phyloP scores from a whole-genome alignment of 2,888 invertebrate genomes.

The Polylopha cassiicola region DNA sequence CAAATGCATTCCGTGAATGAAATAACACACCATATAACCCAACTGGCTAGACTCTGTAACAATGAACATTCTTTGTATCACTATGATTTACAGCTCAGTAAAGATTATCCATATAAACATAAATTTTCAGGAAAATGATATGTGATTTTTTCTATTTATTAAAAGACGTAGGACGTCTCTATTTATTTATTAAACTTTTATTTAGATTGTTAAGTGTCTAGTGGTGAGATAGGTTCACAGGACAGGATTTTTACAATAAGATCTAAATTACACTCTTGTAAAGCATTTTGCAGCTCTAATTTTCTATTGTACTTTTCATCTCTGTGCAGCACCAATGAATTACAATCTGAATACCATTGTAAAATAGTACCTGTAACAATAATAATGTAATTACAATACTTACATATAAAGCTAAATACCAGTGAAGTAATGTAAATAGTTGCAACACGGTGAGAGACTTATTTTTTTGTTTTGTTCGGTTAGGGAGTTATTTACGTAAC shows the following conservation, averaged over 20 bases:
- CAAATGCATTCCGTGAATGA: conserved; percentile 42
- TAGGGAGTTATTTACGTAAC: too few relatives aligned
- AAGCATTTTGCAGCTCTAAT: conserved; percentile 36
- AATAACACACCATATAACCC: conserved; percentile 36
- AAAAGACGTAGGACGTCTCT: conserved; percentile 3
- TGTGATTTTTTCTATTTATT: background rate
- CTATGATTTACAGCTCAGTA: conserved; percentile 37
- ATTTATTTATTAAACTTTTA: background rate
- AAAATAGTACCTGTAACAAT: conserved; percentile 48
- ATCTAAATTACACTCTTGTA: conserved; percentile 42
- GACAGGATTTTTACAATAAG: conserved; percentile 41
- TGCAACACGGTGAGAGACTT: too few relatives aligned
- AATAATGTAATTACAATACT: too few relatives aligned
- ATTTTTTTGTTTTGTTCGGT: too few relatives aligned
- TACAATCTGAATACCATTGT: conserved; percentile 62
- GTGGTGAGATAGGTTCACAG: conserved; percentile 26
- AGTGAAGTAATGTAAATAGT: too few relatives aligned
- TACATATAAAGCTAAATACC: too few relatives aligned
- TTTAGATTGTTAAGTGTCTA: conserved; percentile 8
- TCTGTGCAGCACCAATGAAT: conserved; percentile 39
- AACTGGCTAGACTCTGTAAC: conserved; percentile 30
- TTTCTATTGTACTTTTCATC: conserved; percentile 37
- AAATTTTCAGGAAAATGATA: conserved; percentile 1
- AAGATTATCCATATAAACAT: conserved; percentile 22
- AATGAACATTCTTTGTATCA: conserved; percentile 35